These are phyloP conservation scores for Corbicula japonica DNA, from an alignment of 2,888 invertebrate genomes.

Conservation along the genomic window DNA sequence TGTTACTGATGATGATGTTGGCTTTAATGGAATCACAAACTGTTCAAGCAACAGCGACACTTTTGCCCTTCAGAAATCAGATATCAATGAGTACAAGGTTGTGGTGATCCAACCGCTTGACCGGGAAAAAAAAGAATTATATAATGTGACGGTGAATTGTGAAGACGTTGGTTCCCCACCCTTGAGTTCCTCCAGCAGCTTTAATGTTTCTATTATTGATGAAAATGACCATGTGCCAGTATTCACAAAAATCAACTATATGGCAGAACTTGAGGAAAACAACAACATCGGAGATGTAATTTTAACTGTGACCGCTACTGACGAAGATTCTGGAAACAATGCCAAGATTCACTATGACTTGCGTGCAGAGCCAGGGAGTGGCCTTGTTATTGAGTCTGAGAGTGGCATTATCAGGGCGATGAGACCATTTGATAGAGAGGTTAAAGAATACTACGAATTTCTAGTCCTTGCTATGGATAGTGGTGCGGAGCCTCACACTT, in stretches of 20 bases:
- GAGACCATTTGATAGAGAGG: constrained; percentile 77
- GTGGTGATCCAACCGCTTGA: constrained; percentile 78
- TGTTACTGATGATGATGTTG: constrained; percentile 83
- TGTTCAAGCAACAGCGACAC: constrained; percentile 65
- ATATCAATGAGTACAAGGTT: constrained; percentile 77
- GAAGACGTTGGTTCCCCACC: constrained; percentile 81
- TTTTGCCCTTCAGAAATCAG: constrained; percentile 75
- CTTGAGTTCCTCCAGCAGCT: constrained; percentile 70
- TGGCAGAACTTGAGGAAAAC: constrained; percentile 79
- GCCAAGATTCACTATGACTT: constrained; percentile 75
- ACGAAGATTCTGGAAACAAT: constrained; percentile 75
- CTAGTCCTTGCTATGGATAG: constrained; percentile 76
- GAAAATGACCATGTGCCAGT: constrained; percentile 83
- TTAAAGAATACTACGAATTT: constrained; percentile 68
- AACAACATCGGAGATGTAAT: constrained; percentile 77
- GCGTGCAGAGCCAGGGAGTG: constrained; percentile 65
- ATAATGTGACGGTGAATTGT: constrained; percentile 79
- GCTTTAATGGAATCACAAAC: constrained; percentile 75
- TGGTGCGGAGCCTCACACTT: constrained; percentile 72
- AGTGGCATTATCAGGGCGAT: constrained; percentile 75
- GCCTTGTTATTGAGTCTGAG: constrained; percentile 72
- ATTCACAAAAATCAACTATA: constrained; percentile 72
- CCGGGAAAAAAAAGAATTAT: constrained; percentile 74
- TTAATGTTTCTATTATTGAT: constrained; percentile 80
- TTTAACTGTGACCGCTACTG: constrained; percentile 77